Base-by-base conservation (phyloP, 2,113 vertebrate genomes). In the Sakesphorus luctuosus region DNA sequence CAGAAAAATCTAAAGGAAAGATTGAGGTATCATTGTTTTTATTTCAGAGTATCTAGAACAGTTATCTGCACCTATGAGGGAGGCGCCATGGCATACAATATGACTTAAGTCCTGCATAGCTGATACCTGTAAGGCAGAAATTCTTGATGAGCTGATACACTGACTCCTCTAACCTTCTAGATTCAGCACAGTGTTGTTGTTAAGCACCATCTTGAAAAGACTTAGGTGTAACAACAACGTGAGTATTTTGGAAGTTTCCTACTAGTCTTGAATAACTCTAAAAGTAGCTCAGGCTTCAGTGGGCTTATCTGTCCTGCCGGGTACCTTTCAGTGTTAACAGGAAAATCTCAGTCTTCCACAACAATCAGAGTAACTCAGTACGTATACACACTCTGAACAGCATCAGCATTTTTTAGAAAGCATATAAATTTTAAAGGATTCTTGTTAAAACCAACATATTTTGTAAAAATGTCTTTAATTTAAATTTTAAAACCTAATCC, bases 381-480 rank as follows among this genome's bases (percentile, higher is more conserved):
- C 33, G 55, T 40, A 82, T 3, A 52, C 17, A 49, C 0, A 1
- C 33, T 40, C 28, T 72, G 33, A 29, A 50, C 3, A 31, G 19
- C 28, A 82, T 23, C 13, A 79, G 11, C 21, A 58, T 58, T 76
- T 72, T 91, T 74, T 9, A 74, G 31, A 69, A 74, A 74, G 11
- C 13, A 47, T 20, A 46, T 53, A 75, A 44, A 40, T 66, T 58
- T 59, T 20, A 59, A 81, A 91, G 7, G 10, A 72, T 50, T 79
- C 24, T 58, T 76, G 24, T 43, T 55, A 77, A 84, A 61, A 83
- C 24, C 29, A 69, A 28, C 2, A 2, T 26, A 19, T 77, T 91
- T 88, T 71, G 36, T 82, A 88, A 90, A 96, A 94, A 25, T 50
- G 25, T 66, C 26, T 96, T 96, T 96, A 89, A 95, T 96, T 66